Evolutionary conservation across 2,888 invertebrate genomes (phyloP).

Genomic region (Lasioglossum morio): DNA sequence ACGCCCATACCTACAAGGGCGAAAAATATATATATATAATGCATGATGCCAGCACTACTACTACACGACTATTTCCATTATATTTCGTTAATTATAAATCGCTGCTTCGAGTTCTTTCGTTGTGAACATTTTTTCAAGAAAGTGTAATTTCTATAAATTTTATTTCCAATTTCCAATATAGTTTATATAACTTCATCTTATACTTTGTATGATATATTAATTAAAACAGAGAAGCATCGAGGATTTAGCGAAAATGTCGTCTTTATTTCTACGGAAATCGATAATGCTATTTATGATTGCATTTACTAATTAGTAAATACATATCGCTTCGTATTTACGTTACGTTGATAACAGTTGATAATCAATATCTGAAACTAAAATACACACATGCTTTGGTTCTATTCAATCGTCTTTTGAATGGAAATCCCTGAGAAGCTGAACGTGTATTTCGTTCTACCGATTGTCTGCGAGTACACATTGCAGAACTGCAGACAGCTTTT

Average conservation of each 20-base stretch:
- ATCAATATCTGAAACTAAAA: constrained; percentile 36
- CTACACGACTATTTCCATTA: background rate
- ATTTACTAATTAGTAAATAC: background rate
- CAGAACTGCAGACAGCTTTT: background rate
- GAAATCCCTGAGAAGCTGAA: background rate
- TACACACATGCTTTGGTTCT: constrained; percentile 1
- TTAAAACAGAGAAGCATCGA: background rate
- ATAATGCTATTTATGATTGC: background rate
- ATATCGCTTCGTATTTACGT: background rate
- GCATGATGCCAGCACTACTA: background rate
- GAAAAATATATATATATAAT: background rate
- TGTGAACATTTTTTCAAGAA: background rate
- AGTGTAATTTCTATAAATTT: background rate
- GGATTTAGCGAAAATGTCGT: background rate
- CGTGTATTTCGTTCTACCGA: background rate
- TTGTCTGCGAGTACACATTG: background rate
- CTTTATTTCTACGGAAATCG: background rate
- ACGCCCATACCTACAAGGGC: background rate
- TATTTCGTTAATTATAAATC: background rate
- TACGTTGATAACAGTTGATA: constrained; percentile 32
- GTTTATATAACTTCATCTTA: background rate
- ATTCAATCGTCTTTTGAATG: constrained; percentile 23
- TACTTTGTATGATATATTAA: background rate
- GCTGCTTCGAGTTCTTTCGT: background rate
- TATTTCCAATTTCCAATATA: background rate